phyloP scores from a whole-genome alignment of 2,113 vertebrate genomes.

The Piprites chloris region DNA sequence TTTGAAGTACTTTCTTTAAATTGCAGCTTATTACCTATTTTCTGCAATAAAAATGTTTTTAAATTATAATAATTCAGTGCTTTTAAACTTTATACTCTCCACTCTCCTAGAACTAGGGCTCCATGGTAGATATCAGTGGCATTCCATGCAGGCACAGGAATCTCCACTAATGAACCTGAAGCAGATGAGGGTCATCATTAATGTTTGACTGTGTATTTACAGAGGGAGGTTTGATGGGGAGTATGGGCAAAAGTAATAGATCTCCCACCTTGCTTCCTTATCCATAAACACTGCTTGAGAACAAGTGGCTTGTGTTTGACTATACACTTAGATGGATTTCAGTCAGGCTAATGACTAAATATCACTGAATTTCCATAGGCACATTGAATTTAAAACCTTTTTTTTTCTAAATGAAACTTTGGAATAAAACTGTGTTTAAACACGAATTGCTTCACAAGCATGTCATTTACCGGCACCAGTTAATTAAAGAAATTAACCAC shows the following conservation, averaged over 20 bases:
- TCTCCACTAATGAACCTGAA: constrained; percentile 6
- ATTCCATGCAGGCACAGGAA: constrained; percentile 1
- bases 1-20: background rate
- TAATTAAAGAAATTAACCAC: too few species aligned
- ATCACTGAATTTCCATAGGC: background rate
- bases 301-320: constrained; percentile 27
- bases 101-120: background rate
- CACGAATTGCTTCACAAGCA: background rate
- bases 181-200: constrained; percentile 39
- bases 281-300: constrained; percentile 28
- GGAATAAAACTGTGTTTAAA: background rate
- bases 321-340: background rate
- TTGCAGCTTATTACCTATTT: background rate
- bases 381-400: background rate
- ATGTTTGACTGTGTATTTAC: constrained; percentile 50
- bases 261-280: constrained; percentile 45
- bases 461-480: background rate
- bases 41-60: background rate
- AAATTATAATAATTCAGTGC: background rate
- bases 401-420: background rate
- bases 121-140: background rate
- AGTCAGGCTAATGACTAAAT: background rate
- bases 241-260: background rate
- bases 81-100: background rate
- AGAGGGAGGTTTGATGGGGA: constrained; percentile 4